These are phyloP conservation scores for Conistra vaccinii DNA, from an alignment of 2,888 invertebrate species.

Conservation along the genomic window DNA sequence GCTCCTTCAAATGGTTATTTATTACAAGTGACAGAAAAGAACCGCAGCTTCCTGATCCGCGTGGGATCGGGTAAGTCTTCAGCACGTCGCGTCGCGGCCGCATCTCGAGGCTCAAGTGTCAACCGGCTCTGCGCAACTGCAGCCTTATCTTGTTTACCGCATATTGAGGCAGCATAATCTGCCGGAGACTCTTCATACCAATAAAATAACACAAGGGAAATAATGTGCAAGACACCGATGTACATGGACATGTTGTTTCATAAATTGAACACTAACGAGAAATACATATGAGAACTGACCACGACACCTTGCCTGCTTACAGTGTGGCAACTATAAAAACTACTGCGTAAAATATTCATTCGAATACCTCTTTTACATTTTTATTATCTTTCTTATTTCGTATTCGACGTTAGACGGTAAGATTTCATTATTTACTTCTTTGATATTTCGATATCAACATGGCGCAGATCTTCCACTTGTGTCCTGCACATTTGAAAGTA, in stretches of 20 bases:
- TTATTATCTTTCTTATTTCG: conserved; percentile 71
- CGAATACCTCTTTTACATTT: conserved; percentile 74
- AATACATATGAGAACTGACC: conserved; percentile 36
- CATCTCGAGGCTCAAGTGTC: conserved; percentile 82
- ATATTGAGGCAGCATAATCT: conserved; percentile 68
- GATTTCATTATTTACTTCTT: conserved; percentile 53
- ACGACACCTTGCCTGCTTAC: conserved; percentile 43
- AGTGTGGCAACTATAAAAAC: conserved; percentile 57
- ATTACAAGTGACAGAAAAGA: conserved; percentile 76
- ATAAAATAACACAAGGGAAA: conserved; percentile 54
- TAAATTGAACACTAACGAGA: conserved; percentile 59
- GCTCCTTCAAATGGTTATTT: conserved; percentile 74
- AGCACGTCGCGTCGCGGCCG: conserved; percentile 70
- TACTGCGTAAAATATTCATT: conserved; percentile 76
- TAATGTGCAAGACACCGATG: conserved; percentile 12
- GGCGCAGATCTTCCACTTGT: conserved; percentile 17
- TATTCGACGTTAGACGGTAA: conserved; percentile 44
- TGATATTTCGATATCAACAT: conserved; percentile 63
- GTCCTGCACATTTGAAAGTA: conserved; percentile 7
- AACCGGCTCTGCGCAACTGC: conserved; percentile 83
- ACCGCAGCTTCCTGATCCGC: conserved; percentile 85
- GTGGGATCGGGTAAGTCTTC: conserved; percentile 81
- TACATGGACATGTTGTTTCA: conserved; percentile 43
- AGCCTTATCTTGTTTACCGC: conserved; percentile 79
- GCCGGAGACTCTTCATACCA: conserved; percentile 63